Evolutionary conservation across 2,797 vertebrate species (phyloP).

Genomic region (Eurystomus glaucurus): DNA sequence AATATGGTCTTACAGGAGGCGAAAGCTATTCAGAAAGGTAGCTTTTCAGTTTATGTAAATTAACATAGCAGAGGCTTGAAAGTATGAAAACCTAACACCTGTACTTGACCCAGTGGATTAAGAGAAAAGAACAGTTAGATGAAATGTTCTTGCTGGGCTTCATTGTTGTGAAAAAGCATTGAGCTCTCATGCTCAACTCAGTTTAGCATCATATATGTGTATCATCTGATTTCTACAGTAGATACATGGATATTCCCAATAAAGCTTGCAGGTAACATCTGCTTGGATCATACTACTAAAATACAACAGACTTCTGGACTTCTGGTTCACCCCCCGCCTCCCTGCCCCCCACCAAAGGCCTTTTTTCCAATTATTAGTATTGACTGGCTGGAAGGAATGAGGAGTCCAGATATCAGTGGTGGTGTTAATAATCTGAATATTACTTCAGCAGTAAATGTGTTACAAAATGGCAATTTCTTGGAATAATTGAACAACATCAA

Average conservation of each 20-base stretch:
- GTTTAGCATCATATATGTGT: fast-evolving
- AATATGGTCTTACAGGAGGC: background rate
- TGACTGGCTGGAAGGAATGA: background rate
- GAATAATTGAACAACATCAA: background rate
- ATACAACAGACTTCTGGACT: background rate
- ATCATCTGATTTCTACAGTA: background rate
- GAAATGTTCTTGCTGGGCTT: background rate
- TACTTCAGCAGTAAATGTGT: background rate
- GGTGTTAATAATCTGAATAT: background rate
- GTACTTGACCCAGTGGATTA: background rate
- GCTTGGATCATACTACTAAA: background rate
- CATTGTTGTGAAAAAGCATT: background rate
- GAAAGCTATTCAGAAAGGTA: background rate
- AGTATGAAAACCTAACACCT: background rate
- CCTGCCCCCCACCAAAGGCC: background rate
- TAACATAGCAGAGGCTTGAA: background rate
- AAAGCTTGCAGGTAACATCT: background rate
- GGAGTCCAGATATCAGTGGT: background rate
- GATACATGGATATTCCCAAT: background rate
- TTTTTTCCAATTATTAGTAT: background rate
- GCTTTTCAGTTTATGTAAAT: background rate
- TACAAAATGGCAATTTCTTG: background rate
- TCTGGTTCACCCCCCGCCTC: background rate
- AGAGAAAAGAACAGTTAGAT: background rate
- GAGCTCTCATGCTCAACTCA: background rate